Evolutionary conservation across 2,888 invertebrate species (phyloP).

Genomic region (Flexamia atlantica): DNA sequence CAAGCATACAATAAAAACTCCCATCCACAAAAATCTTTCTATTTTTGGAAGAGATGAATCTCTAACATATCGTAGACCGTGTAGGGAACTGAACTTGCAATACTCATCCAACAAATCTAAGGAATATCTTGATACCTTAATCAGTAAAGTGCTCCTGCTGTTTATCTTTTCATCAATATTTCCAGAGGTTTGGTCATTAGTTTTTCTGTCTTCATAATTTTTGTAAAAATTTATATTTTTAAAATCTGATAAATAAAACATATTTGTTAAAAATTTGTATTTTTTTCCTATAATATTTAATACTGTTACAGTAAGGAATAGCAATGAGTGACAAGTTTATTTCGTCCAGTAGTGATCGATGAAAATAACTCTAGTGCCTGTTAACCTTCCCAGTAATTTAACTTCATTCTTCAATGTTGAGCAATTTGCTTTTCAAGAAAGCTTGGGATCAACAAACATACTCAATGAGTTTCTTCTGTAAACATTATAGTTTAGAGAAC

Average conservation of each 20-base stretch:
- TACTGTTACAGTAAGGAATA: too few relatives aligned
- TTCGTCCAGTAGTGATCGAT: too few relatives aligned
- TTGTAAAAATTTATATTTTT: neutral
- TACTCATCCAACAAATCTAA: constrained; percentile 24
- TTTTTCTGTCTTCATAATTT: too few relatives aligned
- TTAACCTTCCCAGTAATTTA: neutral
- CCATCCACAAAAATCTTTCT: constrained; percentile 21
- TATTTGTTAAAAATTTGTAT: neutral
- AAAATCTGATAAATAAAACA: constrained; percentile 19
- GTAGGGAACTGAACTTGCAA: constrained; percentile 33
- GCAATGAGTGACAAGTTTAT: too few relatives aligned
- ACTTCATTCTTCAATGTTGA: neutral
- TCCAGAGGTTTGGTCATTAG: neutral
- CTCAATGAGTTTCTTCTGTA: too few relatives aligned
- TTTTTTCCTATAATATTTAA: too few relatives aligned
- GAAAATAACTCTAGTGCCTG: neutral
- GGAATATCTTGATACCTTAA: neutral
- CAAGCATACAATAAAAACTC: neutral
- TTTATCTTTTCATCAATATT: neutral
- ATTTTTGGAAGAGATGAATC: constrained; percentile 24
- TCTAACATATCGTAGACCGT: constrained; percentile 31
- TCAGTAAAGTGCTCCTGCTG: neutral
- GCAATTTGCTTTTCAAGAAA: neutral
- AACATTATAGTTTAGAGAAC: too few relatives aligned
- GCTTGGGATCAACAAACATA: neutral